Base-by-base conservation (phyloP, 1,140 invertebrate species). In the Euura saliciscinereae region DNA sequence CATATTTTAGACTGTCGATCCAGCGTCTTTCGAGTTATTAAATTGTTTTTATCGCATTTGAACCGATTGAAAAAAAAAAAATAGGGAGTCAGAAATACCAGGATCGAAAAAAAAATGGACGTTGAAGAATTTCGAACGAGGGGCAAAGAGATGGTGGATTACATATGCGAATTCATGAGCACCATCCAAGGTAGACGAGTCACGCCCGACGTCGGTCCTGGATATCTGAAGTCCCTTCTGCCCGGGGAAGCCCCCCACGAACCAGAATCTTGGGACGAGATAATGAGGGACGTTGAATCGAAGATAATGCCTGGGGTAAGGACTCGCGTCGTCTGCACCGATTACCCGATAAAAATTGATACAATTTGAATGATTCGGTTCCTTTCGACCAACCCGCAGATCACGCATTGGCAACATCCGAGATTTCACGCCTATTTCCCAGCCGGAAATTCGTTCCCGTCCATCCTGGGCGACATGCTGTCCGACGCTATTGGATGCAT, bases 351-450 rank as follows among this genome's bases (percentile, higher is more conserved):
- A 6, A 7, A 71, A 70, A 69, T 10, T 28, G 43, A 44, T 45
- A 45, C 44, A 42, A 28, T 28, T 28, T 28, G 28, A 28, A 28
- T 28, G 13, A 46, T 69, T 69, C 10, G 13, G 2, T 46, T 69
- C 59, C 28, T 66, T 44, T n/a, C 45, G 10, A 28, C 28, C 28
- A 70, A 44, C 69, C 75, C 85, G 2, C 80, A 95, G 94, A 91
- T 96, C 70, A 99, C 98, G 0, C 97, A 99, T 85, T 99, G 98
- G 98, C 97, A 99, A 85, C 98, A 99, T 91, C 98, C 98, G 0
- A 89, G 97, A 68, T 99, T 99, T 87, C 98, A 99, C 85, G 98
- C 98, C 0, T 99, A 99, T 84, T 99, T 99, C 84, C 98, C 98
- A 2, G 93, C 98, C 1, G 98, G 98, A 43, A 99, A 99, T 88